A percentile compares a stretch with the other conserved stretches of the same genome.
These are phyloP conservation scores for Oconnorella tubifera DNA, from an alignment of 2,888 invertebrate species.

Conservation along the genomic window DNA sequence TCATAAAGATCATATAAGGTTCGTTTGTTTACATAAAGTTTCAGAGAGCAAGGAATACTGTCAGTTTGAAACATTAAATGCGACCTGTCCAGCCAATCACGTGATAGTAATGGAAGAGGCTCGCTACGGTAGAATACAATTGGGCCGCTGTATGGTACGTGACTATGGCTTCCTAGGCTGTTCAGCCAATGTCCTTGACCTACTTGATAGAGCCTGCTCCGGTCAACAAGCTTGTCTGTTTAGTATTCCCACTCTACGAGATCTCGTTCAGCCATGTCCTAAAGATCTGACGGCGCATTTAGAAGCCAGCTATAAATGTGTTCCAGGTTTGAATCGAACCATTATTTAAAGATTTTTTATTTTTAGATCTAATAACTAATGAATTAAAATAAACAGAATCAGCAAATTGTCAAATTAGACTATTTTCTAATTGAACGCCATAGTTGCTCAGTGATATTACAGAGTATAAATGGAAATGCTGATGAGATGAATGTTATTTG, in stretches of 20 bases:
- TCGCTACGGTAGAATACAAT: constrained; percentile 16
- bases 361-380: constrained; percentile 1
- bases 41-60: constrained; percentile 16
- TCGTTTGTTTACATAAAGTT: too few species aligned
- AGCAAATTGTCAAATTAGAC: not conserved
- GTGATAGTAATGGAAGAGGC: constrained; percentile 19
- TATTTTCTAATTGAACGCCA: too few species aligned
- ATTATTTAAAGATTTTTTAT: constrained; percentile 8
- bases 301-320: constrained; percentile 14
- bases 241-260: constrained; percentile 23
- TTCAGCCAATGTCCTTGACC: constrained; percentile 21
- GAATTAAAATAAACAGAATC: not conserved
- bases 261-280: constrained; percentile 25
- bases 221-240: constrained; percentile 21
- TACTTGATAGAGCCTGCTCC: constrained; percentile 20
- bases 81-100: constrained; percentile 13
- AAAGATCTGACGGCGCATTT: constrained; percentile 21
- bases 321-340: constrained; percentile 15
- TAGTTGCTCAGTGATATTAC: too few species aligned
- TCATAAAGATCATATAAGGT: too few species aligned
- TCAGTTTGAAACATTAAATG: constrained; percentile 22
- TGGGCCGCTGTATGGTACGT: constrained; percentile 19
- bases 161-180: constrained; percentile 22
- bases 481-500: too few species aligned
- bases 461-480: too few species aligned